Percentiles rank a stretch among this genome's conserved stretches.
phyloP scores from a whole-genome alignment of 2,113 vertebrate species.

The Elaphurus davidianus region DNA sequence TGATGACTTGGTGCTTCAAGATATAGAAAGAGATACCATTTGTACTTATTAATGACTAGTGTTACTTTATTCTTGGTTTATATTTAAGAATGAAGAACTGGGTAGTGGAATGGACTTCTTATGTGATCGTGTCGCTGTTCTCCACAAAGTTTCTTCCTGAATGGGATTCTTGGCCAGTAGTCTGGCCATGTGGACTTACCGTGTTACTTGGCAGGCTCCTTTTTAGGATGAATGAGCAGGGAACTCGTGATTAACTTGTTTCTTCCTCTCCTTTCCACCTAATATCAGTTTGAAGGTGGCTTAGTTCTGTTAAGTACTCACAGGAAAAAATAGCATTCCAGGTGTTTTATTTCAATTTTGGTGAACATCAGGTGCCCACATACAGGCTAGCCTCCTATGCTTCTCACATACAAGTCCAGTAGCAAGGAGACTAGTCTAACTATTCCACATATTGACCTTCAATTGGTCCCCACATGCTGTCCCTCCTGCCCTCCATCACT shows the following conservation, averaged over 20 bases:
- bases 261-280: background rate
- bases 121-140: background rate
- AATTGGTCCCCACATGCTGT: rapidly evolving
- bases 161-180: background rate
- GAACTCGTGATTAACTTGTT: background rate
- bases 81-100: background rate
- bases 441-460: background rate
- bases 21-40: background rate
- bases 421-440: background rate
- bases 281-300: background rate
- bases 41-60: background rate
- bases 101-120: background rate
- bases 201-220: background rate
- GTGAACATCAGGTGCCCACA: background rate
- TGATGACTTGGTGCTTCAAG: background rate
- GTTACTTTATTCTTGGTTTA: background rate
- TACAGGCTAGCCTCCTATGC: background rate
- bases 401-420: background rate
- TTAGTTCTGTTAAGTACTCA: background rate
- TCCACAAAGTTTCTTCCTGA: background rate
- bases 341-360: background rate
- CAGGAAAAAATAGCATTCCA: background rate
- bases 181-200: background rate
- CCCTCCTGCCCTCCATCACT: background rate
- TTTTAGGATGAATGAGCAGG: background rate